Base-by-base conservation (phyloP, 2,797 vertebrate species). In the Remorina albescens region DNA sequence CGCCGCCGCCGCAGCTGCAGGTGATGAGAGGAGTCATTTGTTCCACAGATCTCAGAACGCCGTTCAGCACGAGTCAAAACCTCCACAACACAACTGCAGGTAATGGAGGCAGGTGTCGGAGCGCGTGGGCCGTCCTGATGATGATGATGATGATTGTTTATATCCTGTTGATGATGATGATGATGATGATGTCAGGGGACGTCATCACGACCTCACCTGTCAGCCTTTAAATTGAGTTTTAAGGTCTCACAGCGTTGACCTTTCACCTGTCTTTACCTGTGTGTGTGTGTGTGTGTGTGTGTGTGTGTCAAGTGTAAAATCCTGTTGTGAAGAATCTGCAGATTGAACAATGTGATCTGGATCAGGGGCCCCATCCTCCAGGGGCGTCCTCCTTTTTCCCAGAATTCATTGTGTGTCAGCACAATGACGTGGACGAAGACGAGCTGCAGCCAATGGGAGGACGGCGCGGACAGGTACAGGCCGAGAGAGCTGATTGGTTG, bases 21-120 rank as follows among this genome's bases (percentile, higher is more conserved):
- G 80, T 81, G 82, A 85, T 76, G 82, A 77, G 19, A 51, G 54
- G 60, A 81, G 78, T 54, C 66, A 30, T 81, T 86, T 74, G 72
- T 83, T 84, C 74, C 15, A 9, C 61, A 57, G 28, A 72, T 62
- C 68, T 80, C 65, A 60, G 11, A 53, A 67, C 30, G 4, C 19
- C 10, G 8, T 41, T 19, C 19, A 16, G 8, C 59, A 61, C 2
- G 49, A 37, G 23, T 61, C 67, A 47, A 15, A 28, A 63, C 50
- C 39, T 54, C 42, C 0, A 21, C 10, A 57, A 50, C 71, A 68
- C 50, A 73, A 57, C 41, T 26, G 60, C 37, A 50, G 61, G 42
- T 19, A 11, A 36, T 1, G 61, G 5, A 8, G 56, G 57, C 67
- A 64, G 79, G 67, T 62, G 78, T 58, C 5, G 36, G 74, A 9